These are phyloP conservation scores for Dusona sp. DNA, from an alignment of 2,888 invertebrate species.

Conservation along the genomic window DNA sequence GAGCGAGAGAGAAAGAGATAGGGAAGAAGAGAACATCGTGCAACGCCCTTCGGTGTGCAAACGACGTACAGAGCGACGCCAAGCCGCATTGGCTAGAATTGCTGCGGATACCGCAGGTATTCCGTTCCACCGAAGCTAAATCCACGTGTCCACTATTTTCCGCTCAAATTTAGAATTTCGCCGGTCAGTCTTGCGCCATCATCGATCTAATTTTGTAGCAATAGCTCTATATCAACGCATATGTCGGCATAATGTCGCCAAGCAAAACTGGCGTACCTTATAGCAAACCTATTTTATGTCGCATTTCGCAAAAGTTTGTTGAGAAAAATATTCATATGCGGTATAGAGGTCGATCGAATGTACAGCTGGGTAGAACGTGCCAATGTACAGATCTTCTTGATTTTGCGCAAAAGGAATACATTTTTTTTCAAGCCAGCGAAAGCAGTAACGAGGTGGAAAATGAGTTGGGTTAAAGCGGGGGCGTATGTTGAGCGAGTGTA, in stretches of 20 bases:
- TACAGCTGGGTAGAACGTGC: not conserved
- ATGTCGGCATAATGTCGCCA: not conserved
- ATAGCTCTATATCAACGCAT: not conserved
- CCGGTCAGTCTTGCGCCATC: not conserved
- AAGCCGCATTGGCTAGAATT: not conserved
- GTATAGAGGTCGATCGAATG: not conserved
- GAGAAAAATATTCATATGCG: too few relatives aligned
- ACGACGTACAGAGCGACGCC: not conserved
- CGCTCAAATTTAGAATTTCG: not conserved
- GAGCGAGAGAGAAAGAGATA: slow-evolving; percentile 11
- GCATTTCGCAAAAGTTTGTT: too few relatives aligned
- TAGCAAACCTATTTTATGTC: too few relatives aligned
- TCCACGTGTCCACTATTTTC: slow-evolving; percentile 13
- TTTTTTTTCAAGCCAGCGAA: slow-evolving; percentile 11
- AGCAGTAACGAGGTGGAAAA: slow-evolving; percentile 43
- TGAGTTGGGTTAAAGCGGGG: slow-evolving; percentile 37
- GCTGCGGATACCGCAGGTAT: not conserved
- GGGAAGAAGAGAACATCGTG: not conserved
- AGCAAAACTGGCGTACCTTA: not conserved
- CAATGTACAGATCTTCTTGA: not conserved
- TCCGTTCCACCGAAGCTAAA: not conserved
- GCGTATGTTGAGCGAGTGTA: slow-evolving; percentile 25
- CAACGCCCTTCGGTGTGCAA: not conserved
- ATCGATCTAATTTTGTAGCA: not conserved
- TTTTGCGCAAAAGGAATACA: not conserved